Percentiles rank a stretch among this genome's conserved stretches.
Evolutionary conservation across 2,888 invertebrate genomes (phyloP).

Genomic region (Pilophorus perplexus): DNA sequence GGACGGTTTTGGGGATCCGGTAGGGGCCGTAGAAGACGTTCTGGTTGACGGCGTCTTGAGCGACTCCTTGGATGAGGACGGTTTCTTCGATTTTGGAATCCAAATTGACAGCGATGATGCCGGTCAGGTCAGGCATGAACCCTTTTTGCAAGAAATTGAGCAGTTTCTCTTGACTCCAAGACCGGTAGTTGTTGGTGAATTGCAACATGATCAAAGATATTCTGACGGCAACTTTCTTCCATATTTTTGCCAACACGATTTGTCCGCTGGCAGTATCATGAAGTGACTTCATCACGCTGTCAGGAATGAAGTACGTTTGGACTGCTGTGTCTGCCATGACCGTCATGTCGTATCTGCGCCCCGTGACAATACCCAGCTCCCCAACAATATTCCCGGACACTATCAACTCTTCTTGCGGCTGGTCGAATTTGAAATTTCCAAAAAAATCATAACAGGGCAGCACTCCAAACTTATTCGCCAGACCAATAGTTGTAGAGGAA

Average conservation of each 20-base stretch:
- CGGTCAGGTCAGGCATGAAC: conserved; percentile 16
- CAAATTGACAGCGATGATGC: conserved; percentile 11
- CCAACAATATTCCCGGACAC: conserved; percentile 41
- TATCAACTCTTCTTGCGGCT: conserved; percentile 35
- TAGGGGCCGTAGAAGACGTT: conserved; percentile 31
- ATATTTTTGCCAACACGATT: conserved; percentile 11
- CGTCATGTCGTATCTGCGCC: conserved; percentile 40
- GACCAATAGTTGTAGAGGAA: conserved; percentile 11
- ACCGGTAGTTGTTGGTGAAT: conserved; percentile 12
- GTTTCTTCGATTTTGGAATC: conserved; percentile 26
- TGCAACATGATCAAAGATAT: conserved; percentile 9
- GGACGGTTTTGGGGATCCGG: conserved; percentile 31
- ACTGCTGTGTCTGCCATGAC: conserved; percentile 40
- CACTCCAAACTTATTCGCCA: conserved; percentile 32
- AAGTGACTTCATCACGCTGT: conserved; percentile 5
- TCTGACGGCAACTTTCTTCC: conserved; percentile 28
- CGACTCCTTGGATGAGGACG: conserved; percentile 35
- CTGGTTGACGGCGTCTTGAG: conserved; percentile 18
- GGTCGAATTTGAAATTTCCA: conserved; percentile 31
- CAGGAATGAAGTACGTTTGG: conserved; percentile 32
- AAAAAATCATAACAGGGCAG: conserved; percentile 41
- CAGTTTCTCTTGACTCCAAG: conserved; percentile 9
- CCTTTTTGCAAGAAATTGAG: conserved; percentile 8
- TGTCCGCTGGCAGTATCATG: conserved; percentile 4
- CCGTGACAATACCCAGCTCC: conserved; percentile 39